These are phyloP conservation scores for Odontophorus gujanensis DNA, from an alignment of 2,113 vertebrate species.

Conservation along the genomic window DNA sequence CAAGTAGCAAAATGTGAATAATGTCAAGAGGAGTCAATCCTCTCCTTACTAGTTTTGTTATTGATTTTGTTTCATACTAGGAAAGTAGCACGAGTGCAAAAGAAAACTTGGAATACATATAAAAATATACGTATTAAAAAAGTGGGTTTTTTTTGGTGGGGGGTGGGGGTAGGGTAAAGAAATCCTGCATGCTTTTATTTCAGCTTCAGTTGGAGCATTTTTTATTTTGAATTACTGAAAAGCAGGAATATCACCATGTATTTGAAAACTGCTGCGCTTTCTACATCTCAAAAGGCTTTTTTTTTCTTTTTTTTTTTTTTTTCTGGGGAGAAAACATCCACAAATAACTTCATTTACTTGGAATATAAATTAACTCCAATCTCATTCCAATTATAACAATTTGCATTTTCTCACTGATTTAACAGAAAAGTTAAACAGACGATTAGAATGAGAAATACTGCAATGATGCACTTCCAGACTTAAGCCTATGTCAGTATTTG, in stretches of 20 bases:
- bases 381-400: constrained; percentile 4
- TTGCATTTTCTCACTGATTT: constrained; percentile 49
- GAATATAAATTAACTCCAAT: constrained; percentile 24
- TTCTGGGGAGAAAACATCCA: constrained; percentile 1
- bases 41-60: not conserved
- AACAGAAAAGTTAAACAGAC: constrained; percentile 49
- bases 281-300: not conserved
- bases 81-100: not conserved
- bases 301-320: not conserved
- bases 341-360: not conserved
- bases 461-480: constrained; percentile 34
- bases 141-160: not conserved
- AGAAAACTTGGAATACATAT: not conserved
- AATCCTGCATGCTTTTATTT: constrained; percentile 1
- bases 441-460: constrained; percentile 51
- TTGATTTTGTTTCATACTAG: not conserved
- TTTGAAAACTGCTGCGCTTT: constrained; percentile 17
- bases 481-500: constrained; percentile 47
- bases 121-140: not conserved
- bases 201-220: constrained; percentile 11
- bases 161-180: not conserved
- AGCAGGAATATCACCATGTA: not conserved
- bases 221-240: not conserved
- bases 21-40: not conserved
- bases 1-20: not conserved